Evolutionary conservation across 2,797 vertebrate genomes (phyloP), one percentile per base, ranked within the genome.

Genomic region (Danio albolineatus): DNA sequence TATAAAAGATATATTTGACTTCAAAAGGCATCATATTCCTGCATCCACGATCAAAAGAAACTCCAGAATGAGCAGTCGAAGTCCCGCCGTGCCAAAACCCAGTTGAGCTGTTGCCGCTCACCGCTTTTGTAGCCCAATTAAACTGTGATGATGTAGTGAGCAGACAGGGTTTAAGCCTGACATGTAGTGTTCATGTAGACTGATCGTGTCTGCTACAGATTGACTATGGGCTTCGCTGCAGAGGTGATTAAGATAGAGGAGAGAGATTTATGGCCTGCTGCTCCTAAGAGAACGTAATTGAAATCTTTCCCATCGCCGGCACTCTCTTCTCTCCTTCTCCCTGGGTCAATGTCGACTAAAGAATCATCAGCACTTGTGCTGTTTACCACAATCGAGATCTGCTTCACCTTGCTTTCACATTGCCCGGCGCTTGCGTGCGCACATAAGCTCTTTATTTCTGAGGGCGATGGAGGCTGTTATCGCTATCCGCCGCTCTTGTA

Each of bases 401-500:
- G 77, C 69, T 65, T 79, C 69, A 79, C 77, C 77, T 79, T 79
- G 78, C 69, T 73, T 73, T 79, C 67, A 79, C 78, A 79, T 79
- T 79, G 77, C 38, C n/a, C 6, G 6, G 13, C 51, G 51, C 75
- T 66, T 76, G 62, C 48, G 46, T 28, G 41, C 1, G 10, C 44
- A 38, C 69, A 36, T 73, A 82, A 82, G 76, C 70, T 74, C 61
- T 79, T 57, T 72, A 61, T 75, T 71, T 79, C 71, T 73, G 46
- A 75, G 57, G 66, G 44, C 54, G 5, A 79, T 57, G 48, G 59
- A 78, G 53, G 59, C 51, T 61, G 53, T 81, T 84, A 61, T 78
- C 53, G 5, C 85, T 85, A 89, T 90, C 86, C 83, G 73, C 39
- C 84, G 76, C 82, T 73, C 41, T 60, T 9, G 65, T 90, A 90